These are phyloP conservation scores for Euborellia annulipes DNA, from an alignment of 1,140 invertebrate genomes.

Conservation along the genomic window DNA sequence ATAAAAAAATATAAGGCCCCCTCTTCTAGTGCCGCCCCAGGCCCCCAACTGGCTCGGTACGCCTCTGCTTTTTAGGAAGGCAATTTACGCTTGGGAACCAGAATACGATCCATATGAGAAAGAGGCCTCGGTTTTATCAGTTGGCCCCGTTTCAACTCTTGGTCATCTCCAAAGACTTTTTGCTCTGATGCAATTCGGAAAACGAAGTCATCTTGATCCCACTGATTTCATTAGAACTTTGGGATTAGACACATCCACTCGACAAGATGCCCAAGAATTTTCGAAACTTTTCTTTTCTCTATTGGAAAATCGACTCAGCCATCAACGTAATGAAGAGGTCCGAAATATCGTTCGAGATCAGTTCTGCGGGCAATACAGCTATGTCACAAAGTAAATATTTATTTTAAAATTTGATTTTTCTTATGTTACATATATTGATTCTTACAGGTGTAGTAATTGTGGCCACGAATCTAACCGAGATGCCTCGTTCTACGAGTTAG, in stretches of 20 bases:
- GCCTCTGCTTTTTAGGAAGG: too few relatives aligned
- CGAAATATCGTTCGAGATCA: constrained; percentile 39
- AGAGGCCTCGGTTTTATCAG: constrained; percentile 21
- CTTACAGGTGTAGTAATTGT: constrained; percentile 42
- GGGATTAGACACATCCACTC: constrained; percentile 44
- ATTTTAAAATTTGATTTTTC: constrained; percentile 6
- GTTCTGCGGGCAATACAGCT: constrained; percentile 46
- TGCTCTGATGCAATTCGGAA: constrained; percentile 44
- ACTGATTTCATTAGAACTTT: constrained; percentile 41
- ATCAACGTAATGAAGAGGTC: constrained; percentile 27
- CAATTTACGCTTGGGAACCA: constrained; percentile 46
- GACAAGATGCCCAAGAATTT: constrained; percentile 60
- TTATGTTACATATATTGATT: constrained; percentile 14
- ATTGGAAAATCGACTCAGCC: constrained; percentile 36
- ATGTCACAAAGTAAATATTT: constrained; percentile 40
- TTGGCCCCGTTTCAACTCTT: constrained; percentile 28
- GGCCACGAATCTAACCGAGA: constrained; percentile 36
- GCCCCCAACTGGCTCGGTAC: too few relatives aligned
- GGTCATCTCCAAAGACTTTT: constrained; percentile 52
- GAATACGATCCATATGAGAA: constrained; percentile 31
- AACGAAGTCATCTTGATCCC: constrained; percentile 41
- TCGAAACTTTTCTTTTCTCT: constrained; percentile 48
- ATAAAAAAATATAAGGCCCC: too few relatives aligned
- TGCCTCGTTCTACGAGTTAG: constrained; percentile 49
- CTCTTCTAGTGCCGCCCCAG: too few relatives aligned